Base-by-base conservation (phyloP, 2,113 vertebrate genomes). In the Alectura lathami region DNA sequence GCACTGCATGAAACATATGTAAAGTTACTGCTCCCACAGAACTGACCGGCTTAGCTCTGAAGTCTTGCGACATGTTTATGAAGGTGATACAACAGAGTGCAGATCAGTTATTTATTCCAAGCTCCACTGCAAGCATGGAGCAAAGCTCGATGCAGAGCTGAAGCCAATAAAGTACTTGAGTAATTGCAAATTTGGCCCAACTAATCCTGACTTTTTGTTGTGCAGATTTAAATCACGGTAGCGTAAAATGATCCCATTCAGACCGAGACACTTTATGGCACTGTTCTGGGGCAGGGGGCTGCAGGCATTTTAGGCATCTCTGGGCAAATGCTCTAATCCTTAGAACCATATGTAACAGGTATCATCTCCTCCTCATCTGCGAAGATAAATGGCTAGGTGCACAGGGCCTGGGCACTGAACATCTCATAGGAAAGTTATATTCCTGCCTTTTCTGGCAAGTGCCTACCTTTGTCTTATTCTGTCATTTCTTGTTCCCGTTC, bases 141-240 rank as follows among this genome's bases (percentile, higher is more conserved):
- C 60, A 64, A 88, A 90, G 51, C 45, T 78, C 70, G 94, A 62
- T 8, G 34, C 60, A 43, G 56, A 75, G 16, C 42, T 48, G 56
- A 89, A 91, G 88, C 80, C 83, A 95, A 60, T 27, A 67, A 93
- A 72, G 93, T 67, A 86, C 53, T 92, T 82, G 24, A 91, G 60
- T 84, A 43, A 75, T 62, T 89, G 83, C 50, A 94, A 51, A 93
- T 78, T 88, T 77, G 83, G 76, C 76, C 89, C 67, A 70, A 43
- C 5, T 38, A 70, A 26, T 51, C 48, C 38, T 0, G 0, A 74
- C 10, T 74, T 73, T 64, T 76, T 86, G 68, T 43, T 90, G 45
- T 17, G 47, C 47, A 92, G 90, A 81, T 94, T 94, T 94, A 66
- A 81, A 83, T 90, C 79, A 83, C 24, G 67, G 59, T 20, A 67